Evolutionary conservation across 2,888 invertebrate species (phyloP), one percentile per base, ranked within the genome.

Genomic region (Gastracanthus pulcherrimus): DNA sequence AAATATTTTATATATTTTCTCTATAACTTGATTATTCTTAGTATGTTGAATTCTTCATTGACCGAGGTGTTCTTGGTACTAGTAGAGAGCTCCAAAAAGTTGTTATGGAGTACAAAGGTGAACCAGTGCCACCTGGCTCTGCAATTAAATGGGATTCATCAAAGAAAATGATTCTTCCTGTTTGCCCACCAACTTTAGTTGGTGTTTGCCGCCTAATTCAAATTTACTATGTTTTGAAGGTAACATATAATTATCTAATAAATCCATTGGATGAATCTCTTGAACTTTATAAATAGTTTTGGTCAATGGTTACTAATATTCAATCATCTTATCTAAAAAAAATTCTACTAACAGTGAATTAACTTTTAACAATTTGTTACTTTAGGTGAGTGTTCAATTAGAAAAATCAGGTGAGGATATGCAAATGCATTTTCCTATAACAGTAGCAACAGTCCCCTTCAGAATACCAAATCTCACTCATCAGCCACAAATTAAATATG

Each of bases 31-130:
- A 66, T 67, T 36, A 19, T 72, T 80, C 86, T 92, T 93, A 96
- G 94, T 94, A 95, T 88, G 95, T 96, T 80, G 95, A 96, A 89
- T 96, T 95, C 89, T 95, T 95, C 90, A 95, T 96, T 85, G 95
- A 96, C 89, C 93, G 95, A 85, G 95, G 95, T 29, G 95, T 95
- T 9, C 91, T 96, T 76, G 96, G 95, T 0, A 94, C 96, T 77
- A 95, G 93, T 86, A 96, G 96, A 88, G 95, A 95, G 86, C 89
- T 94, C 64, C 94, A 93, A 84, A 95, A 95, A 88, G 92, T 94
- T 34, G 95, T 96, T 51, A 93, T 96, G 87, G 96, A 96, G 89
- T 95, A 95, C 89, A 93, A 94, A 85, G 95, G 95, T 3, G 94
- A 94, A 84, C 92, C 93, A 26, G 94, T 95, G 4, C 91, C 92